A percentile compares a stretch with the other conserved stretches of the same genome.
Conservation (phyloP, 1,140 invertebrate genomes). For the Phymorhynchus buccinoides region DNA sequence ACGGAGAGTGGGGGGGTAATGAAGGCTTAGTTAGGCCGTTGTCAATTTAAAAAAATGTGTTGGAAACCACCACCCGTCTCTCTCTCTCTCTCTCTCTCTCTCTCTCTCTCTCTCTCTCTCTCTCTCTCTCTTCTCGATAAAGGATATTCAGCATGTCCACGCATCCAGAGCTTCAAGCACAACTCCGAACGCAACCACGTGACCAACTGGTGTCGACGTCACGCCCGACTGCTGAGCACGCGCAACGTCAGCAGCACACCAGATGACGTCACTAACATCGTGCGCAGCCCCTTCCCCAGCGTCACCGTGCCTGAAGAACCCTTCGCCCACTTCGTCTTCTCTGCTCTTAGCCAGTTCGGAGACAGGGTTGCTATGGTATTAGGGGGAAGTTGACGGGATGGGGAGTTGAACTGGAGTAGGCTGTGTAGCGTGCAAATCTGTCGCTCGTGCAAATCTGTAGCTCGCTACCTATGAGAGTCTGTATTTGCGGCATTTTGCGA, state of each 20-base stretch:
- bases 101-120: constrained; percentile 10
- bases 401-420: not conserved
- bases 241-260: not conserved
- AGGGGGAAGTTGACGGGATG: not conserved
- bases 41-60: too few relatives aligned
- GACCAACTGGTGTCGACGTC: constrained; percentile 10
- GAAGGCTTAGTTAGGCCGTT: too few relatives aligned
- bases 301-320: not conserved
- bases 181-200: constrained; percentile 1
- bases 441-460: too few relatives aligned
- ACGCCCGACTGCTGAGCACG: not conserved
- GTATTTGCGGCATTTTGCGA: too few relatives aligned
- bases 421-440: too few relatives aligned
- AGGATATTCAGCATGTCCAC: not conserved
- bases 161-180: not conserved
- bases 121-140: not conserved
- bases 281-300: constrained; percentile 9
- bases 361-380: not conserved
- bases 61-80: too few relatives aligned
- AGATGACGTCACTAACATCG: not conserved
- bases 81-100: constrained; percentile 2
- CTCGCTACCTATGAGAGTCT: too few relatives aligned
- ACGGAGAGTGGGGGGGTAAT: too few relatives aligned
- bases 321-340: constrained; percentile 25
- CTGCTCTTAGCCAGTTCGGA: not conserved